These are phyloP conservation scores for Rhimphoctona megacephalus DNA, from an alignment of 2,888 invertebrate species.

Conservation along the genomic window DNA sequence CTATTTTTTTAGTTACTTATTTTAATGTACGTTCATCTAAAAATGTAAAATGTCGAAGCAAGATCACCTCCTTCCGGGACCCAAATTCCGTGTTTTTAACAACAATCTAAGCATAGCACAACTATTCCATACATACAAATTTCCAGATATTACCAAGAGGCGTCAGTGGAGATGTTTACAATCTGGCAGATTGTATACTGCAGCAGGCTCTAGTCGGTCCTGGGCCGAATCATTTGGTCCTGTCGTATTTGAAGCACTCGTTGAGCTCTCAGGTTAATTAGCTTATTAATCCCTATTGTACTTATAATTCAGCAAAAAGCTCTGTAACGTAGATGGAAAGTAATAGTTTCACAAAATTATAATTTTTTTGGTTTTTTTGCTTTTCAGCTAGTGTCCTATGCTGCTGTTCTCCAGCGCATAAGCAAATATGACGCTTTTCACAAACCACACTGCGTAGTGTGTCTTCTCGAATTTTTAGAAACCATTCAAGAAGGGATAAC, in stretches of 20 bases:
- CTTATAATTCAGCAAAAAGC: neutral
- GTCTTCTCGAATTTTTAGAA: constrained; percentile 94
- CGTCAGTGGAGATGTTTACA: constrained; percentile 97
- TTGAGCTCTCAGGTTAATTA: constrained; percentile 91
- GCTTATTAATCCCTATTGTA: neutral
- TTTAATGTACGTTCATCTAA: no score
- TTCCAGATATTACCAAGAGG: constrained; percentile 91
- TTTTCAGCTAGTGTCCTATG: constrained; percentile 92
- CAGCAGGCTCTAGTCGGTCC: constrained; percentile 97
- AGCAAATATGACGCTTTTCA: constrained; percentile 95
- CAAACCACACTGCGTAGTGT: constrained; percentile 95
- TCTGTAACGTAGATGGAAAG: neutral
- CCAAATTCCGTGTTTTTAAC: neutral
- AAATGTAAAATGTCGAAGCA: no score
- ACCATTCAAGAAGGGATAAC: constrained; percentile 88
- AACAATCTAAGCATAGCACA: neutral
- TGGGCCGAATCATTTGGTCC: constrained; percentile 95
- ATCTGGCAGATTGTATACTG: constrained; percentile 95
- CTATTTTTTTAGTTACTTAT: no score
- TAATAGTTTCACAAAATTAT: neutral
- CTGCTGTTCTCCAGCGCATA: constrained; percentile 94
- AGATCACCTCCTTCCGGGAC: neutral
- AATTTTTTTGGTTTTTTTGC: neutral
- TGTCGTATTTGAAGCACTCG: constrained; percentile 97
- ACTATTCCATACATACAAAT: neutral